Percentiles rank a stretch among this genome's conserved stretches.
Conservation (phyloP, 2,113 vertebrate species). For the mouse (Mus musculus) region GRCm39 chr17:64881001-64881500, state of each 20-base stretch:
- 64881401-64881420: constrained; percentile 69
- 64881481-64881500: constrained; percentile 7
- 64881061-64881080: constrained; percentile 27
- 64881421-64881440: constrained; percentile 59
- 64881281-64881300: constrained; percentile 66
- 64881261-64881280: constrained; percentile 66
- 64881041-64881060: constrained; percentile 46
- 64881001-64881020: constrained; percentile 34
- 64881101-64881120: constrained; percentile 73
- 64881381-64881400: constrained; percentile 15
- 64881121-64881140: constrained; percentile 63
- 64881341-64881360: constrained; percentile 23
- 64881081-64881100: constrained; percentile 71
- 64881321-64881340: constrained; percentile 62
- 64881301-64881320: constrained; percentile 55
- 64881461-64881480: constrained; percentile 37
- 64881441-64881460: constrained; percentile 62
- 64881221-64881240: constrained; percentile 64
- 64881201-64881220: constrained; percentile 63
- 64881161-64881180: constrained; percentile 33
- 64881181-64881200: constrained; percentile 38
- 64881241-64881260: constrained; percentile 62
- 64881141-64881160: constrained; percentile 69
- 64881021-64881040: constrained; percentile 42
- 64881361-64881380: neutral